Conservation (phyloP, 2,113 vertebrate genomes). For the Microcebus tavaratra region DNA sequence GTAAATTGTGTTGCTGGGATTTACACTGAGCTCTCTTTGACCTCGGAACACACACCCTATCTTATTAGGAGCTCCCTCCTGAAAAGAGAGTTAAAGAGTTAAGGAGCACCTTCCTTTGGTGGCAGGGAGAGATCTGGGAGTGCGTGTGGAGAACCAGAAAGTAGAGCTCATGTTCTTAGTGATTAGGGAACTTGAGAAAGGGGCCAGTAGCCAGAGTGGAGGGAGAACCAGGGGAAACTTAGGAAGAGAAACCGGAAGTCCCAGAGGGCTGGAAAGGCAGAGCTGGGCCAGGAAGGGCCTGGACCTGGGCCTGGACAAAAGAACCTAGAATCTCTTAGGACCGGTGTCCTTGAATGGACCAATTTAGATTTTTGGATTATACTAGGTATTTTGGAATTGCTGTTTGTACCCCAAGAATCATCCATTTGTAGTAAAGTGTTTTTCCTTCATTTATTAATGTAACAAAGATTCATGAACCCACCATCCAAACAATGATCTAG, state of each 20-base stretch:
- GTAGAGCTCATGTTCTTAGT: neutral
- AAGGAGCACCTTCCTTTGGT: neutral
- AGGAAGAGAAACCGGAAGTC: conserved; percentile 11
- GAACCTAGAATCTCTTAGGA: neutral
- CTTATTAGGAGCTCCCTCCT: neutral
- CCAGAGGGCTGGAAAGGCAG: neutral
- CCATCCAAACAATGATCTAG: neutral
- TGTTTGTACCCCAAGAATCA: neutral
- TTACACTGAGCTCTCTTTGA: neutral
- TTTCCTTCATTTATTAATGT: neutral
- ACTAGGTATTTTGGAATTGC: neutral
- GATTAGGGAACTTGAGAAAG: neutral
- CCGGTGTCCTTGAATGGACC: neutral
- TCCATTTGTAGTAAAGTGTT: neutral
- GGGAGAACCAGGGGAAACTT: neutral
- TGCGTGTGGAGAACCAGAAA: neutral
- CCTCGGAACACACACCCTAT: neutral
- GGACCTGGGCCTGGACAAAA: neutral
- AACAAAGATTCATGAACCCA: neutral
- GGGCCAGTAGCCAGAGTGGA: neutral
- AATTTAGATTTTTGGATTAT: neutral
- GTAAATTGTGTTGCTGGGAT: conserved; percentile 24
- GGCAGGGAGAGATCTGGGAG: neutral
- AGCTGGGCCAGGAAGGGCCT: neutral
- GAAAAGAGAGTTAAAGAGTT: neutral